Base-by-base conservation (phyloP, 2,888 invertebrate species). In the Gibbula magus region DNA sequence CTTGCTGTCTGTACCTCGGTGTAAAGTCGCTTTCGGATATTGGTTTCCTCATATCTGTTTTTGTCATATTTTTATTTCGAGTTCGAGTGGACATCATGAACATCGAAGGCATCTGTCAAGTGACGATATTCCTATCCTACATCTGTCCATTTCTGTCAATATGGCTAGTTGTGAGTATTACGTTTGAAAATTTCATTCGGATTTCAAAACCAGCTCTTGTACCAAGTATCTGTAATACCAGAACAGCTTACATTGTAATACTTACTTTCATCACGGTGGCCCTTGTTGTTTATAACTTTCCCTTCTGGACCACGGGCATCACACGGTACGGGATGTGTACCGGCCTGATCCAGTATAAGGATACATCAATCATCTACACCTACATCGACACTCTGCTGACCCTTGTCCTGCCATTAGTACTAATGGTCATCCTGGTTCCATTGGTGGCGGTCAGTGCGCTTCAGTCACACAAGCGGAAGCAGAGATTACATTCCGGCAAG, bases 131-230 rank as follows among this genome's bases (percentile, higher is more conserved):
- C 53, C 22, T 81, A 35, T 77, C 79, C 16, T 82, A 82, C 35
- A 45, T 82, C 8, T 80, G 79, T 45, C 75, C 82, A 0, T 82
- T 81, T 25, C 75, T 81, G 13, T 82, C 82, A 0, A 80, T 82
- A 8, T 82, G 82, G 82, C 73, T 79, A 25, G 82, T 82, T 10
- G 81, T 81, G 53, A 66, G 66, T 3, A 76, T 82, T 51, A 79
- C 82, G n/a, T 61, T 77, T 8, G 82, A 82, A 67, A 82, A 82
- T 70, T 82, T 77, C 54, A 75, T 81, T 67, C 39, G 82, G 5
- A 81, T 82, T 25, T 81, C 81, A 29, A 79, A 80, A 22, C 82
- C 82, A 4, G 73, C 75, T 16, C 66, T 54, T 5, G 82, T 79
- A 35, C 18, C 73, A 5, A 78, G 61, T 0, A 76, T 80, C n/a